Base-by-base conservation (phyloP, 2,888 invertebrate species). In the Cataglyphis altisquamis region DNA sequence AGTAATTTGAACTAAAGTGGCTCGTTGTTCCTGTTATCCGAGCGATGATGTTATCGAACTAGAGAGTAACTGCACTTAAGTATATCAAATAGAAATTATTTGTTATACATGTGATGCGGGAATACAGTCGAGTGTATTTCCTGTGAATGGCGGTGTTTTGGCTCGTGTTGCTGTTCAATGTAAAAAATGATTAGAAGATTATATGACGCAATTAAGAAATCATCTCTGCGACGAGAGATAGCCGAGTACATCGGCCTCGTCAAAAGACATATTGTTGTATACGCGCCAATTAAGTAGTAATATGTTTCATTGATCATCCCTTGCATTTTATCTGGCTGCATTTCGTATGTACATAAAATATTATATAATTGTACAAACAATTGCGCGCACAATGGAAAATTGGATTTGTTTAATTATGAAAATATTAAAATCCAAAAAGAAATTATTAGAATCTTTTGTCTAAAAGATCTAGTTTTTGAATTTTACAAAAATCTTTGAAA, bases 111-210 rank as follows among this genome's bases (percentile, higher is more conserved):
- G 70, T 70, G 36, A 60, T 60, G 41, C 70, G 39, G 21, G 18
- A 48, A 57, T 32, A 55, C 36, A 10, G 39, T 5, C 63, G 52
- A 64, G 52, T 74, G 52, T 63, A 75, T 74, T 81, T 81, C 74
- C 81, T 63, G 81, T 81, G 8, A 75, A 75, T 63, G 12, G 75
- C 45, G 48, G 81, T 41, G 81, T 75, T 75, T 81, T 70, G 57
- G 70, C 78, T 45, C 70, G 78, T 78, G 78, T 78, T 15, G 78
- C 78, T 78, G 70, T 78, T 60, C 32, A 70, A 78, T 78, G 60
- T 70, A 70, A 78, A 78, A 57, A 70, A 78, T 78, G 21, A 21
- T 78, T 78, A 78, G 70, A 60, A 70, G 70, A 60, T 60, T 60
- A 78, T 25, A 78, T 12, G n/a, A 77, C n/a, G 57, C 8, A n/a